Percentiles rank a stretch among this genome's conserved stretches.
These are phyloP conservation scores for Brachionus plicatilis DNA, from an alignment of 1,140 invertebrate species.

Conservation along the genomic window DNA sequence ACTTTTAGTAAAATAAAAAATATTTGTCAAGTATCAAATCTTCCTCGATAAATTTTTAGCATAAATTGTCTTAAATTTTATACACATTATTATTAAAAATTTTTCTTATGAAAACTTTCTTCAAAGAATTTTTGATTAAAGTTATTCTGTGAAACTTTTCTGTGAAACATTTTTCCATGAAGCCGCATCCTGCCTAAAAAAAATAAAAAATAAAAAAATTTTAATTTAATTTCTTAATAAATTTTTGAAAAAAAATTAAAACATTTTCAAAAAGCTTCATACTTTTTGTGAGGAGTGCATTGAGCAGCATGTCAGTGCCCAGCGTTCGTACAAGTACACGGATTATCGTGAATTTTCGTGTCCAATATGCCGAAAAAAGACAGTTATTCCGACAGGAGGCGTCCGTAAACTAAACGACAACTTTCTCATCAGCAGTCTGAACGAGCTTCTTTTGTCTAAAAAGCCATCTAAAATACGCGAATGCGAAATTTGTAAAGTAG, in stretches of 20 bases:
- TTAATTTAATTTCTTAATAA: not conserved
- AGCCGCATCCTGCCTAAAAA: too few species aligned
- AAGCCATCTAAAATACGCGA: conserved; percentile 44
- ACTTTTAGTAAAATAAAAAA: too few species aligned
- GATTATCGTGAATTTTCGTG: conserved; percentile 53
- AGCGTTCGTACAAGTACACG: conserved; percentile 36
- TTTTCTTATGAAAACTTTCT: too few species aligned
- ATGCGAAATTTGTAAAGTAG: conserved; percentile 56
- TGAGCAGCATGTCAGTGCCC: conserved; percentile 31
- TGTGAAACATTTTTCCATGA: too few species aligned
- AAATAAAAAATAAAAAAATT: too few species aligned
- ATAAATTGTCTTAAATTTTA: too few species aligned
- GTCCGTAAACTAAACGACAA: conserved; percentile 57
- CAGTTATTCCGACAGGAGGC: conserved; percentile 55
- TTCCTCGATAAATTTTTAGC: too few species aligned
- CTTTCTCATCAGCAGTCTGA: conserved; percentile 56
- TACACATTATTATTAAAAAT: too few species aligned
- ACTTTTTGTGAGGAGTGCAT: conserved; percentile 41
- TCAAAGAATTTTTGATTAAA: too few species aligned
- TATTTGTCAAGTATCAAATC: too few species aligned
- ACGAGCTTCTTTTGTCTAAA: conserved; percentile 48
- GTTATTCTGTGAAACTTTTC: too few species aligned
- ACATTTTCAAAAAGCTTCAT: not conserved
- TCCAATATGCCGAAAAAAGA: conserved; percentile 56
- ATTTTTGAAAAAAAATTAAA: not conserved